These are phyloP conservation scores for Amazona vittata DNA, from an alignment of 2,113 vertebrate genomes.

Conservation along the genomic window DNA sequence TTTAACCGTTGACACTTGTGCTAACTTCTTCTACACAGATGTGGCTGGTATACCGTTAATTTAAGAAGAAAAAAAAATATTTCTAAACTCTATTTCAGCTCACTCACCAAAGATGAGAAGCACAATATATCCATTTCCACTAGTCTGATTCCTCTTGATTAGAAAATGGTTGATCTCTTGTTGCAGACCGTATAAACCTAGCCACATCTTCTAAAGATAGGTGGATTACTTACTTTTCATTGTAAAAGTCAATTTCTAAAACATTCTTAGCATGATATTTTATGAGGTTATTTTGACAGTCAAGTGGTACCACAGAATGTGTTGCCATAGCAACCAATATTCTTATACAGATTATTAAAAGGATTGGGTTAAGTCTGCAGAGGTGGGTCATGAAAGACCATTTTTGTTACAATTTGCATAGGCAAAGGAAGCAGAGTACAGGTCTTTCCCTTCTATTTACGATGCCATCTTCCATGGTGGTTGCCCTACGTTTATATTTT, in stretches of 20 bases:
- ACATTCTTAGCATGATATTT: slow-evolving; percentile 20
- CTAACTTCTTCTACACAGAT: not conserved
- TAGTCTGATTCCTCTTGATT: not conserved
- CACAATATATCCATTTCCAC: not conserved
- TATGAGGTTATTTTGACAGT: slow-evolving; percentile 52
- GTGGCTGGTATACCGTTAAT: not conserved
- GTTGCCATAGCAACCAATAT: slow-evolving; percentile 49
- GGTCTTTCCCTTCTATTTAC: not conserved
- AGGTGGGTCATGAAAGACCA: not conserved
- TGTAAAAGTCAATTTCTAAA: slow-evolving; percentile 14
- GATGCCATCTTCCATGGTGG: not conserved
- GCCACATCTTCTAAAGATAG: not conserved
- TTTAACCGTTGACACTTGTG: not conserved
- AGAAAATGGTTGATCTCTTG: not conserved
- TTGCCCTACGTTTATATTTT: not conserved
- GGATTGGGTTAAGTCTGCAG: slow-evolving; percentile 10
- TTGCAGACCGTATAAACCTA: not conserved
- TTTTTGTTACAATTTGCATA: not conserved
- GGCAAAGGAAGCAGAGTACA: not conserved
- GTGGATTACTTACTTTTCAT: slow-evolving; percentile 15
- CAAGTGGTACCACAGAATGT: not conserved
- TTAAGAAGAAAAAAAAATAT: not conserved
- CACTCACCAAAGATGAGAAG: not conserved
- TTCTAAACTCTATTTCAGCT: not conserved
- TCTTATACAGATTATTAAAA: slow-evolving; percentile 40